A percentile compares a stretch with the other conserved stretches of the same genome.
Conservation (phyloP, 2,797 vertebrate genomes). For the Melopsittacus undulatus region DNA sequence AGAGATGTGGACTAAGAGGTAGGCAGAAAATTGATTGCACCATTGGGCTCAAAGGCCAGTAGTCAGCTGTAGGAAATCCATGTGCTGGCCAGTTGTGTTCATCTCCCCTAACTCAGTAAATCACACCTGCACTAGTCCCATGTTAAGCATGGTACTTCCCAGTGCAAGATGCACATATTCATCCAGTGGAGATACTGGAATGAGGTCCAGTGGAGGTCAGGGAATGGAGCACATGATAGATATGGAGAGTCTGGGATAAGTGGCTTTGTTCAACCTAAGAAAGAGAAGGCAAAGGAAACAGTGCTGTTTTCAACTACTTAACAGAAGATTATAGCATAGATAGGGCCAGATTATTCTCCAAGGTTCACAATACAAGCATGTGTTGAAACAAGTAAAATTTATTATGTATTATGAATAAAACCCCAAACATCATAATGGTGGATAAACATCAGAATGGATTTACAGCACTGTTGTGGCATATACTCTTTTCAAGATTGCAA, state of each 20-base stretch:
- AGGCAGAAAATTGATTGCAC: neutral
- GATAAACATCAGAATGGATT: neutral
- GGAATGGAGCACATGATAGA: neutral
- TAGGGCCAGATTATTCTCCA: neutral
- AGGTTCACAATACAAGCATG: neutral
- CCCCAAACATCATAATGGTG: neutral
- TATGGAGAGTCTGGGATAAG: neutral
- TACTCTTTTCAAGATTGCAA: neutral
- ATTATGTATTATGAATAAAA: neutral
- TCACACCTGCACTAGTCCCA: neutral
- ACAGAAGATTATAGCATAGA: neutral
- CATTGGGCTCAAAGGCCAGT: neutral
- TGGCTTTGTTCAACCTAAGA: neutral
- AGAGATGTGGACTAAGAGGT: neutral
- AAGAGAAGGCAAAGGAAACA: neutral
- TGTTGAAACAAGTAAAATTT: neutral
- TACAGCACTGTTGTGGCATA: neutral
- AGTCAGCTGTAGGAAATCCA: neutral
- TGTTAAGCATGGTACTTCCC: neutral
- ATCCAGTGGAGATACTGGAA: neutral
- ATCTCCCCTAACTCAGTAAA: neutral
- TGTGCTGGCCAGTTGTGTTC: fast-evolving
- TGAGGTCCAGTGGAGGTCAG: neutral
- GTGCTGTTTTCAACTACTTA: neutral
- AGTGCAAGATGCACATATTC: neutral